These are phyloP conservation scores for Antennarius striatus DNA, from an alignment of 2,113 vertebrate genomes.

Conservation along the genomic window DNA sequence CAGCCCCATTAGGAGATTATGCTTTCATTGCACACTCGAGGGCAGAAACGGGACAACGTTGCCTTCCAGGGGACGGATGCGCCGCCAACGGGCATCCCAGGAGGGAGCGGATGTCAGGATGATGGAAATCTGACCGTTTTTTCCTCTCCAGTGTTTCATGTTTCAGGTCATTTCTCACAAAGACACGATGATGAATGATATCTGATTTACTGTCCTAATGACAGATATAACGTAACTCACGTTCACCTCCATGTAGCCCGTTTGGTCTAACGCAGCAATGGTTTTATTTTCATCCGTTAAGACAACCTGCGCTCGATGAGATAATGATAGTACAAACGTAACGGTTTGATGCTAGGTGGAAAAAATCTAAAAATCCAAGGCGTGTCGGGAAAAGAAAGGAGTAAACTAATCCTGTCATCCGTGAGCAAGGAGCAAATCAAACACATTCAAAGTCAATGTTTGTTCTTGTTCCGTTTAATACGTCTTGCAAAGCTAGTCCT, in stretches of 20 bases:
- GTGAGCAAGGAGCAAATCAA: slow-evolving; percentile 1
- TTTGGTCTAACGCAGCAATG: too few species aligned
- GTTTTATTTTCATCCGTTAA: too few species aligned
- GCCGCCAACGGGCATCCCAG: slow-evolving; percentile 16
- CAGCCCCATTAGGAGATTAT: slow-evolving; percentile 62
- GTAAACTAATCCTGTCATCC: background rate
- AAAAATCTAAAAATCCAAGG: background rate
- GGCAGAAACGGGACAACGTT: slow-evolving; percentile 28
- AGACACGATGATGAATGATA: slow-evolving; percentile 29
- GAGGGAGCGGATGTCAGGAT: slow-evolving; percentile 23
- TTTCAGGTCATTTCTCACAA: slow-evolving; percentile 40
- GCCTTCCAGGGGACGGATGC: slow-evolving; percentile 16
- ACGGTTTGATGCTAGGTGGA: background rate
- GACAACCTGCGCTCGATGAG: too few species aligned
- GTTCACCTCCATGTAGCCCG: background rate
- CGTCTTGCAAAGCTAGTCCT: background rate
- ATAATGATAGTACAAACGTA: background rate
- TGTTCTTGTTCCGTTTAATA: background rate
- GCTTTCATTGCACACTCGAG: slow-evolving; percentile 42
- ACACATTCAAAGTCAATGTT: background rate
- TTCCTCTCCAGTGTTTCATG: slow-evolving; percentile 31
- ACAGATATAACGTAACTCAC: slow-evolving; percentile 10
- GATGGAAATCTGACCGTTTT: slow-evolving; percentile 35
- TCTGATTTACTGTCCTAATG: background rate
- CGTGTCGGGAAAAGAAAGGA: background rate